Base-by-base conservation (phyloP, 2,113 vertebrate species). In the Arothron firmamentum region DNA sequence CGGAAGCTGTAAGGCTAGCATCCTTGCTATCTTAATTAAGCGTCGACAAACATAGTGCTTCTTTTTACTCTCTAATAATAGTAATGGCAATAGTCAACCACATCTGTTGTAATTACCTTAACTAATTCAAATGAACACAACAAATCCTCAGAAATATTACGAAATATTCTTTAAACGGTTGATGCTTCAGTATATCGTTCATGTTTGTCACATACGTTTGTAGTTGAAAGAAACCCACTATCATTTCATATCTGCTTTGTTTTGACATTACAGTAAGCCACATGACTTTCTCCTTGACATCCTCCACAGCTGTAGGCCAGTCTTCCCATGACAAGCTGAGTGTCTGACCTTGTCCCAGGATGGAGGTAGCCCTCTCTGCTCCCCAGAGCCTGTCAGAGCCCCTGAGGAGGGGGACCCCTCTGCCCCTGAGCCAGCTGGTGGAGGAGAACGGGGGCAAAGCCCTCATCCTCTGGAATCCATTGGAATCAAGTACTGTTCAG, bases 401-500 rank as follows among this genome's bases (percentile, higher is more conserved):
- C 16, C 72, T 63, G 4, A 83, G 67, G 70, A 88, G 81, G 8
- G 59, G 81, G 21, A 72, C 79, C 0, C 72, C 87, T 8, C 54
- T 92, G 57, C 92, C 92, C 63, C 75, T 95, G 74, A 88, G 47
- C 54, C 92, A 87, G 74, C 85, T 95, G 0, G 89, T 94, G 74
- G 93, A 94, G 56, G 90, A 92, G 43, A 87, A 88, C 55, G 62
- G 82, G 52, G 88, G 70, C 75, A 77, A 70, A 65, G 47, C 0
- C 43, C 77, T 60, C 50, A 76, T 92, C 8, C 92, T 93, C 5
- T 79, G 92, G 84, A 92, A 93, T 71, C 89, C 95, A 14, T 81
- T 95, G 7, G 92, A 95, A 74, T 89, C 93, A 55, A 95, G 96
- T 98, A 91, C 45, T 6, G 3, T 47, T 16, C 45, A 16, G 2